Evolutionary conservation across 2,113 vertebrate genomes (phyloP).

Genomic region (Tauraco erythrolophus): DNA sequence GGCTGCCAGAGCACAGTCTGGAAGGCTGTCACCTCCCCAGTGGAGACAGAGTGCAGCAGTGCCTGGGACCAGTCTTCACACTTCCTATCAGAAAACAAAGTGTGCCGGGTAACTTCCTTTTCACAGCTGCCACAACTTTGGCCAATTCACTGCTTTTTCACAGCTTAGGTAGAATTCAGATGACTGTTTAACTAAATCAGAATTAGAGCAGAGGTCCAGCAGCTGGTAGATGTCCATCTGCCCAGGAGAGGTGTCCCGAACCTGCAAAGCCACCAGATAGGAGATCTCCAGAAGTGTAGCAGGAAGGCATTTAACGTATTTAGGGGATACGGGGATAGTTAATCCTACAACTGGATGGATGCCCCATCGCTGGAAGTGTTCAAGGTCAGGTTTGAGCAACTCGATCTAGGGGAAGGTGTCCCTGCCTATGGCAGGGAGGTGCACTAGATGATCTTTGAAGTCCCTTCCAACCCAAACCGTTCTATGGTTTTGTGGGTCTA

Average conservation of each 20-base stretch:
- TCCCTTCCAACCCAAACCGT: neutral
- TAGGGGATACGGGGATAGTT: neutral
- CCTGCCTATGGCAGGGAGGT: neutral
- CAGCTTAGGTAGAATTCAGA: neutral
- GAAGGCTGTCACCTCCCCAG: neutral
- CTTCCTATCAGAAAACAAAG: neutral
- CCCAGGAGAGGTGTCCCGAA: neutral
- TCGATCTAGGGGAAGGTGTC: neutral
- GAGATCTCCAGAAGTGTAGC: neutral
- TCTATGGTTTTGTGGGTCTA: neutral
- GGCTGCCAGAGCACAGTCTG: neutral
- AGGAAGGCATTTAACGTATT: neutral
- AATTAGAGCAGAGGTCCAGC: neutral
- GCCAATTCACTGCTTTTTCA: neutral
- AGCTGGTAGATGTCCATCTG: neutral
- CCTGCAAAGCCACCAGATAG: neutral
- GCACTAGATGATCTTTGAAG: neutral
- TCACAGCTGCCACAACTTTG: neutral
- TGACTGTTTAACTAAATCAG: neutral
- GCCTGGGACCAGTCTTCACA: neutral
- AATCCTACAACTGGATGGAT: neutral
- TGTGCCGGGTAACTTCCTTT: neutral
- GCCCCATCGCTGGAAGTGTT: neutral
- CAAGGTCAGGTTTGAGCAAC: neutral
- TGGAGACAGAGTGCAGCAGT: neutral